These are phyloP conservation scores for Cephalopholis sonnerati DNA, from an alignment of 2,113 vertebrate species.

Conservation along the genomic window DNA sequence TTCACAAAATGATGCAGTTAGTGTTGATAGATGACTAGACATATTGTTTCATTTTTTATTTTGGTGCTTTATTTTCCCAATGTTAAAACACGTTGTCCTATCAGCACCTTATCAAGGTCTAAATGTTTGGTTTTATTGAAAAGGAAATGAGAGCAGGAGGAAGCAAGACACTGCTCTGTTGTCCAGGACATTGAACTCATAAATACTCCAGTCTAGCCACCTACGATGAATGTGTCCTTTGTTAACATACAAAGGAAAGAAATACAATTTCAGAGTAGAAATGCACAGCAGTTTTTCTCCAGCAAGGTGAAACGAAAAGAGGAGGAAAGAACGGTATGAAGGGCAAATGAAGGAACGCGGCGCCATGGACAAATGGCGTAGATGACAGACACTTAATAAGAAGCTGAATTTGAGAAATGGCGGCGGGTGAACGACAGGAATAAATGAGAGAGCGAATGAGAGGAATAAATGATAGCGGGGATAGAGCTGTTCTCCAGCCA, in stretches of 20 bases:
- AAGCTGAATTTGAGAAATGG: constrained; percentile 66
- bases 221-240: not conserved
- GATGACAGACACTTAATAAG: constrained; percentile 77
- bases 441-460: constrained; percentile 57
- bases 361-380: constrained; percentile 57
- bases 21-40: not conserved
- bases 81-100: not conserved
- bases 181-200: constrained; percentile 3
- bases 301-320: constrained; percentile 41
- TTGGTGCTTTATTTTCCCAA: not conserved
- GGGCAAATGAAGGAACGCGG: constrained; percentile 48
- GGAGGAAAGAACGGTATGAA: constrained; percentile 30
- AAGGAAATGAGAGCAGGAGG: not conserved
- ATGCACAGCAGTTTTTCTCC: constrained; percentile 3
- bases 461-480: constrained; percentile 57
- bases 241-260: constrained; percentile 9
- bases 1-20: not conserved
- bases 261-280: constrained; percentile 1
- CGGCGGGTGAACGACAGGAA: constrained; percentile 39
- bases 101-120: not conserved
- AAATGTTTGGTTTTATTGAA: not conserved
- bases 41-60: not conserved
- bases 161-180: not conserved
- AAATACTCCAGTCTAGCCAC: not conserved
- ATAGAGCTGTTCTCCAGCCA: constrained; percentile 42